phyloP scores from a whole-genome alignment of 2,888 invertebrate species.

The Catonia carolina region DNA sequence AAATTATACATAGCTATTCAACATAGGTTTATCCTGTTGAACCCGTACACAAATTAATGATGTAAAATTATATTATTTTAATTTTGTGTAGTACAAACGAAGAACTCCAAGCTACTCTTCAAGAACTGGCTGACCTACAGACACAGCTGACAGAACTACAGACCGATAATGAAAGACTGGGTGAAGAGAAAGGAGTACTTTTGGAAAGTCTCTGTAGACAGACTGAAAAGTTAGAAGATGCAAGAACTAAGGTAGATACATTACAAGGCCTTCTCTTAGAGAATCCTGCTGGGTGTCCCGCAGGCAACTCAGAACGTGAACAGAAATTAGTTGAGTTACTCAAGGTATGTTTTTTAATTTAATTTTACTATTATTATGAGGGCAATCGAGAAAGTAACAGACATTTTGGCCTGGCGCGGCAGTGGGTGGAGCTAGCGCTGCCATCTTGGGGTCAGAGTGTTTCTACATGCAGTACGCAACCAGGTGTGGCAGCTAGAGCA shows the following conservation, averaged over 20 bases:
- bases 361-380: slow-evolving; percentile 15
- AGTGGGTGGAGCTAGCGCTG: no score
- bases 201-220: slow-evolving; percentile 86
- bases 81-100: slow-evolving; percentile 91
- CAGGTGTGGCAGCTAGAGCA: no score
- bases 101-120: slow-evolving; percentile 87
- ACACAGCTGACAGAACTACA: slow-evolving; percentile 48
- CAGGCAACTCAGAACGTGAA: slow-evolving; percentile 60
- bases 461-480: no score
- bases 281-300: slow-evolving; percentile 44
- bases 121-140: slow-evolving; percentile 85
- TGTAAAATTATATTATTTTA: no score
- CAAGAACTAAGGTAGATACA: slow-evolving; percentile 74
- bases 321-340: slow-evolving; percentile 77
- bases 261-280: slow-evolving; percentile 70
- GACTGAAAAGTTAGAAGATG: slow-evolving; percentile 85
- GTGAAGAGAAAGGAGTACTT: slow-evolving; percentile 83
- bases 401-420: no score
- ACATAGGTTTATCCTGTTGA: no score
- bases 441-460: no score
- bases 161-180: slow-evolving; percentile 54
- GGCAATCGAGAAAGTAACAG: no score
- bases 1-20: no score
- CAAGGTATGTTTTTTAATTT: slow-evolving; percentile 49
- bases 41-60: no score